These are phyloP conservation scores for Ciconia nigra DNA, from an alignment of 2,797 vertebrate species.

Conservation along the genomic window DNA sequence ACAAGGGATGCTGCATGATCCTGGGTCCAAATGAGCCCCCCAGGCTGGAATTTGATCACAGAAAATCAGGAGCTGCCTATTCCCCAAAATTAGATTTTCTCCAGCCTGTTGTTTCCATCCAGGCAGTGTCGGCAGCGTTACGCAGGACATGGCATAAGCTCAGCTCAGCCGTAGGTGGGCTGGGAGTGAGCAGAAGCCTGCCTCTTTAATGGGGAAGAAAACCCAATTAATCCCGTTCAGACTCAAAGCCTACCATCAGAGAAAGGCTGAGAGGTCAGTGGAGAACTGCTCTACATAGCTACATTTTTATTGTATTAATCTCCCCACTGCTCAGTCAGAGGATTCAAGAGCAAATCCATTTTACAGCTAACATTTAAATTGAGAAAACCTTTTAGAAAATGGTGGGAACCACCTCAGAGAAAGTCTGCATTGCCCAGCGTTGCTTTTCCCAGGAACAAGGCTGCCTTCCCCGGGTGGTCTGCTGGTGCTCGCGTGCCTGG, in stretches of 20 bases:
- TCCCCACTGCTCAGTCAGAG: neutral
- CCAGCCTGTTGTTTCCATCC: neutral
- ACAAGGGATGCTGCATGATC: neutral
- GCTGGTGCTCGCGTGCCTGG: neutral
- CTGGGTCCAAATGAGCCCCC: neutral
- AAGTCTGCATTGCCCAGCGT: neutral
- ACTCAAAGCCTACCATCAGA: neutral
- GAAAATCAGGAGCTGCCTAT: neutral
- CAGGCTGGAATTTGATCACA: neutral
- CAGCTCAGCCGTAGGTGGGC: neutral
- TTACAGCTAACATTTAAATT: neutral
- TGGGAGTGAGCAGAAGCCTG: neutral
- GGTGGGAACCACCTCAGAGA: neutral
- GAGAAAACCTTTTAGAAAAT: neutral
- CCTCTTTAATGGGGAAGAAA: neutral
- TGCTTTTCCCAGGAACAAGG: neutral
- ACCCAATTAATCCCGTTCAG: slow-evolving; percentile 19
- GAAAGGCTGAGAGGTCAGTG: neutral
- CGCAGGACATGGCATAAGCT: neutral
- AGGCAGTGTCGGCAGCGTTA: neutral
- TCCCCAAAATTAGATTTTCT: neutral
- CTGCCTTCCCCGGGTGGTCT: neutral
- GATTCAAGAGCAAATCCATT: neutral
- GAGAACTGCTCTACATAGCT: neutral
- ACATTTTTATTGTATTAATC: slow-evolving; percentile 14